Evolutionary conservation across 2,797 vertebrate genomes (phyloP).

Genomic region (Monodelphis domestica): DNA sequence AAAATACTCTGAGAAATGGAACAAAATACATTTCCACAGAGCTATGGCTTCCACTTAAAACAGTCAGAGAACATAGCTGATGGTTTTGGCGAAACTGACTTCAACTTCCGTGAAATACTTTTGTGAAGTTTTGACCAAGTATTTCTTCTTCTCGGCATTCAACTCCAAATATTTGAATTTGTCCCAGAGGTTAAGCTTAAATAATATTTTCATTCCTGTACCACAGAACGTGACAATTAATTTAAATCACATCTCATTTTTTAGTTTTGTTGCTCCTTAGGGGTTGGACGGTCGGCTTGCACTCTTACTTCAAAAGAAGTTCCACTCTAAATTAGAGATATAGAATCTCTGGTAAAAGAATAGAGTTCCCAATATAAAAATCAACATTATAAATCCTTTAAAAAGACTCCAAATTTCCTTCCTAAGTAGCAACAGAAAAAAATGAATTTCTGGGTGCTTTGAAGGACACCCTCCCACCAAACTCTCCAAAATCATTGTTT

Average conservation of each 20-base stretch:
- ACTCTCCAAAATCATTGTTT: not conserved
- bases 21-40: not conserved
- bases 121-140: constrained; percentile 65
- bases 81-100: constrained; percentile 66
- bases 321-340: constrained; percentile 26
- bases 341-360: constrained; percentile 12
- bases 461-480: not conserved
- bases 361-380: not conserved
- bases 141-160: constrained; percentile 40
- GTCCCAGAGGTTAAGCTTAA: constrained; percentile 76
- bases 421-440: not conserved
- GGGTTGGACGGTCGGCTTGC: constrained; percentile 70
- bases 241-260: constrained; percentile 80
- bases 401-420: not conserved
- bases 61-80: constrained; percentile 58
- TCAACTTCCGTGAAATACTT: constrained; percentile 70
- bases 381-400: not conserved
- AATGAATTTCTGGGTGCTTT: not conserved
- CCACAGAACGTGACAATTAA: constrained; percentile 81
- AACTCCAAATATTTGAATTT: constrained; percentile 74
- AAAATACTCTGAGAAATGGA: constrained; percentile 60
- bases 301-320: constrained; percentile 56
- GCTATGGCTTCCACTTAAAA: constrained; percentile 56
- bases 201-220: constrained; percentile 80
- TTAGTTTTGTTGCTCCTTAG: constrained; percentile 73